Evolutionary conservation across 2,888 invertebrate species (phyloP).

Genomic region (Drosophila percnosoma): DNA sequence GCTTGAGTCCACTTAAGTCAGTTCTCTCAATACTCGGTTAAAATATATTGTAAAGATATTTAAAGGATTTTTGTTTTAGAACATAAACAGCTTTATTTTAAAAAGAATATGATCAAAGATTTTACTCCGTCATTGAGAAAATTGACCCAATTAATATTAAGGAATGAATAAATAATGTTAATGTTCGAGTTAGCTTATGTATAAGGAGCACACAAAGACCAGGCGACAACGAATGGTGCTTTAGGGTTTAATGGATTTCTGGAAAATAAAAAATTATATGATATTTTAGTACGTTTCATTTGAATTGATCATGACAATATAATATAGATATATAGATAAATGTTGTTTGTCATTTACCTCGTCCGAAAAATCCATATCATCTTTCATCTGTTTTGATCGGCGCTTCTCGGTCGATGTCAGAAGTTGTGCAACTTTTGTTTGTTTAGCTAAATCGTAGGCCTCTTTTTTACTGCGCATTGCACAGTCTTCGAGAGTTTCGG

Average conservation of each 20-base stretch:
- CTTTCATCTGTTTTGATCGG: conserved; percentile 86
- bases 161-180: conserved; percentile 81
- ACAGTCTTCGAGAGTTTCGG: conserved; percentile 99
- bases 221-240: conserved; percentile 45
- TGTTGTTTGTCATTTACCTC: conserved; percentile 70
- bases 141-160: conserved; percentile 72
- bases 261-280: conserved; percentile 40
- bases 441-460: conserved; percentile 97
- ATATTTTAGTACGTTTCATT: not conserved
- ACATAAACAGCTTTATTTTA: conserved; percentile 22
- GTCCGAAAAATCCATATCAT: conserved; percentile 82
- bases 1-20: conserved; percentile 68
- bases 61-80: conserved; percentile 12
- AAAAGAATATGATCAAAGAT: conserved; percentile 31
- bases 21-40: conserved; percentile 47
- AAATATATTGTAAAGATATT: conserved; percentile 34
- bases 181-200: conserved; percentile 63
- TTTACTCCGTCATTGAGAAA: conserved; percentile 53
- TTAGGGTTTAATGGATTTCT: conserved; percentile 75
- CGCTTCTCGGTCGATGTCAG: conserved; percentile 87
- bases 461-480: conserved; percentile 98
- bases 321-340: not conserved
- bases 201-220: conserved; percentile 65
- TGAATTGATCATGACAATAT: not conserved
- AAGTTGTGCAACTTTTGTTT: conserved; percentile 92